Conservation (phyloP, 2,888 invertebrate species). For the Diadegma fenestrale region DNA sequence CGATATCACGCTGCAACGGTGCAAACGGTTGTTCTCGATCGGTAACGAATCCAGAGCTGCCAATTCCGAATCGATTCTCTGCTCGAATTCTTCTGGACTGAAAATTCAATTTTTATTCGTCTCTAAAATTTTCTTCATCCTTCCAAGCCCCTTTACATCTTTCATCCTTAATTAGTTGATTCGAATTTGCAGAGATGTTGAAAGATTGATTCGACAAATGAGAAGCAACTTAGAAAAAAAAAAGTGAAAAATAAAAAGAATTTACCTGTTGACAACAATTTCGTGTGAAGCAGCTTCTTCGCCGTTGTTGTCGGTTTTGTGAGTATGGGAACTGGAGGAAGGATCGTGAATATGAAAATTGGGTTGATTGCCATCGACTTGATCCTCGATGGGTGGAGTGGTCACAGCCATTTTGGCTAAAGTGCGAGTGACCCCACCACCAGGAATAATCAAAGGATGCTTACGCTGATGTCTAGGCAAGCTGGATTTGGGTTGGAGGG, state of each 20-base stretch:
- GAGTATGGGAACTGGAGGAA: slow-evolving; percentile 57
- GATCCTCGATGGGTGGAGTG: slow-evolving; percentile 83
- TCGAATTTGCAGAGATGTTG: neutral
- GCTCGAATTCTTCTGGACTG: slow-evolving; percentile 86
- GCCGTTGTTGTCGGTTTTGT: slow-evolving; percentile 63
- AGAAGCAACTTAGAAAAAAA: neutral
- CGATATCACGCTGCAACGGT: slow-evolving; percentile 81
- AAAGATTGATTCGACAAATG: no score
- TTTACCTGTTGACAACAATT: slow-evolving; percentile 77
- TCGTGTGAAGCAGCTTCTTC: slow-evolving; percentile 74
- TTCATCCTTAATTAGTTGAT: neutral
- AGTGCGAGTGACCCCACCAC: slow-evolving; percentile 88
- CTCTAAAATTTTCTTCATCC: neutral
- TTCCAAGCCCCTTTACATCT: neutral
- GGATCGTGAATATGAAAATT: slow-evolving; percentile 64
- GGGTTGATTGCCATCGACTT: slow-evolving; percentile 78
- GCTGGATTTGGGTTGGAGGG: slow-evolving; percentile 87
- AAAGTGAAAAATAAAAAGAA: slow-evolving; percentile 1
- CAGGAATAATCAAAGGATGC: slow-evolving; percentile 92
- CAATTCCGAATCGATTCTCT: slow-evolving; percentile 88
- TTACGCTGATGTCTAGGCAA: slow-evolving; percentile 92
- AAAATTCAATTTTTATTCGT: slow-evolving; percentile 20
- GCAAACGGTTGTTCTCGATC: slow-evolving; percentile 80
- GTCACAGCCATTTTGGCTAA: slow-evolving; percentile 87
- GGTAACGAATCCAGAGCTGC: slow-evolving; percentile 87